phyloP scores from a whole-genome alignment of 2,113 vertebrate genomes.

The Pica pica region DNA sequence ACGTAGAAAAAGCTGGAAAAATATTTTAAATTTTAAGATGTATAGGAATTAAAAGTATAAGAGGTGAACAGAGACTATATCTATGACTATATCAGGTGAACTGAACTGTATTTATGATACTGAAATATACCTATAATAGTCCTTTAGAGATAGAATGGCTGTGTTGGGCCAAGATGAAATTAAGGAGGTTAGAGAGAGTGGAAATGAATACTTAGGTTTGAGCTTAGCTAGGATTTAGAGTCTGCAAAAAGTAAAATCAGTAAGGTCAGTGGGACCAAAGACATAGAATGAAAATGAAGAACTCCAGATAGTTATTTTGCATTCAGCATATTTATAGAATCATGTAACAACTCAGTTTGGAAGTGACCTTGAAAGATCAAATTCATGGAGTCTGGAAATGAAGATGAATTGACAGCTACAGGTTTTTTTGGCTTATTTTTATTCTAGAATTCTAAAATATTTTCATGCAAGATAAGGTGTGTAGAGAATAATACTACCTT shows the following conservation, averaged over 20 bases:
- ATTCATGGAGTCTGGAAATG: background rate
- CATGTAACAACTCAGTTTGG: background rate
- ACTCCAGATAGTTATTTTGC: background rate
- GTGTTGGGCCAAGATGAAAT: background rate
- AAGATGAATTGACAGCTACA: background rate
- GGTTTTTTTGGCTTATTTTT: background rate
- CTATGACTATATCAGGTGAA: background rate
- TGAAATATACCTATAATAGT: background rate
- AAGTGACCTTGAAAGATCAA: background rate
- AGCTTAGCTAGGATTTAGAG: background rate
- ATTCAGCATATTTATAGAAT: background rate
- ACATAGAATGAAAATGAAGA: background rate
- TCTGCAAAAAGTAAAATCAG: background rate
- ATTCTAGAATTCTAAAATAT: background rate
- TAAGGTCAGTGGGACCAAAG: background rate
- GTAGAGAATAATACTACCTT: background rate
- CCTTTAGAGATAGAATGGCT: background rate
- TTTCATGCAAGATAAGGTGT: background rate
- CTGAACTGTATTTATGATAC: background rate
- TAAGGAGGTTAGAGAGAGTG: background rate
- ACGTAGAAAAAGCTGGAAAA: background rate
- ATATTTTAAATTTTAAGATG: background rate
- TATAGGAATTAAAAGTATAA: background rate
- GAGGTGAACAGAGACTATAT: background rate
- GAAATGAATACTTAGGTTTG: background rate